phyloP scores from a whole-genome alignment of 1,140 invertebrate species.

The Sipha flava region DNA sequence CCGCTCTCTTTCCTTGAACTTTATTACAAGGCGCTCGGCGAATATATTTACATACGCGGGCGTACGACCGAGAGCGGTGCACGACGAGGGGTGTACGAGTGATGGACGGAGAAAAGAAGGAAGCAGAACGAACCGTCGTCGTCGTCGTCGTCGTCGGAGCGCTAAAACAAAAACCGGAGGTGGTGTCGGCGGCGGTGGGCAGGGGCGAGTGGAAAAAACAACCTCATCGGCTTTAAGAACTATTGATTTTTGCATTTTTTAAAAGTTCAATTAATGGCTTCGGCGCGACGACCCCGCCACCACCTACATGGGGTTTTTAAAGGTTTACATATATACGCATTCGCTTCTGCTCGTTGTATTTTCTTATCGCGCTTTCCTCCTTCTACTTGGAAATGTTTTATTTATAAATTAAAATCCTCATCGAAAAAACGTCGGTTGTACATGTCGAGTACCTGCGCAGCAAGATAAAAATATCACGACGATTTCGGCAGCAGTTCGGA shows the following conservation, averaged over 20 bases:
- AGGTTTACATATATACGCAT: background rate
- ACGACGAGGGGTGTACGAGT: background rate
- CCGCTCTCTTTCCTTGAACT: constrained; percentile 21
- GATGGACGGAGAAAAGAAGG: constrained; percentile 6
- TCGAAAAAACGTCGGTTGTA: background rate
- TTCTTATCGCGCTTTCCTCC: background rate
- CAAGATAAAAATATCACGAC: background rate
- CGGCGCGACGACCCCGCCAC: background rate
- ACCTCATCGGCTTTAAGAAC: constrained; percentile 32
- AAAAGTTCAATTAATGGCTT: constrained; percentile 32
- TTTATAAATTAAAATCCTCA: background rate
- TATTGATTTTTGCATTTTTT: constrained; percentile 33
- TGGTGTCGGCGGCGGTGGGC: background rate
- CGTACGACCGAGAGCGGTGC: background rate
- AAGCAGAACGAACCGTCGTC: background rate
- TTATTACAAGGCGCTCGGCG: constrained; percentile 18
- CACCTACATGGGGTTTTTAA: background rate
- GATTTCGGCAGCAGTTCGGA: background rate
- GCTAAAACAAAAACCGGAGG: constrained; percentile 20
- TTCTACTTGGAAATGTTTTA: background rate
- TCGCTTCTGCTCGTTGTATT: background rate
- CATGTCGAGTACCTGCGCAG: no score
- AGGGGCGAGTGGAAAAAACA: constrained; percentile 4
- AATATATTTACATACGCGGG: constrained; percentile 17
- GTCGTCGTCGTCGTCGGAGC: no score